Conservation (phyloP, 2,113 vertebrate genomes). For the Dolichallabes microphthalmus region DNA sequence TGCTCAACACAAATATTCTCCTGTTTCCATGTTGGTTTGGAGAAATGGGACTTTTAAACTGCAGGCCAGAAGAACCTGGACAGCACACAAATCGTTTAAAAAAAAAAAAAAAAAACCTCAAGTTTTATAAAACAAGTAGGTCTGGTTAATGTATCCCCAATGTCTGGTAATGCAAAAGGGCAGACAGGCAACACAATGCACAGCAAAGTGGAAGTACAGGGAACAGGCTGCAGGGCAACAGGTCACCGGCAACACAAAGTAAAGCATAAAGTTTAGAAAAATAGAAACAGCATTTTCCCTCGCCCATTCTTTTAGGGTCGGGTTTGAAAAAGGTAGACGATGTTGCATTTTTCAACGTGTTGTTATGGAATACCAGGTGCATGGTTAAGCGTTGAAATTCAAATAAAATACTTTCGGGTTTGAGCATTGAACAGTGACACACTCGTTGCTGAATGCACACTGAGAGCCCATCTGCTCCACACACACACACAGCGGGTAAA, state of each 20-base stretch:
- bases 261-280: neutral
- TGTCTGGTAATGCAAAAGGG: constrained; percentile 18
- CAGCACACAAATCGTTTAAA: neutral
- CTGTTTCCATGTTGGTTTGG: neutral
- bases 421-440: neutral
- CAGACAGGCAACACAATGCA: constrained; percentile 33
- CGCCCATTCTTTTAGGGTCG: neutral
- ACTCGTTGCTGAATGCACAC: constrained; percentile 9
- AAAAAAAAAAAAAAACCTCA: neutral
- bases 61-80: neutral
- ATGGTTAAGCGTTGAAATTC: neutral
- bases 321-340: neutral
- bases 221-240: neutral
- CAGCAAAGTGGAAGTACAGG: constrained; percentile 24
- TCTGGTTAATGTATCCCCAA: constrained; percentile 16
- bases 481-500: neutral
- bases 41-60: neutral
- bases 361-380: constrained; percentile 12
- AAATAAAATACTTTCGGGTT: neutral
- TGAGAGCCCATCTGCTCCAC: constrained; percentile 37
- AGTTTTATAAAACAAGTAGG: neutral
- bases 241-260: constrained; percentile 6
- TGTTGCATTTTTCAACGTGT: neutral
- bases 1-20: neutral
- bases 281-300: neutral